Evolutionary conservation across 2,113 vertebrate species (phyloP).

Genomic region (Pluvialis apricaria): DNA sequence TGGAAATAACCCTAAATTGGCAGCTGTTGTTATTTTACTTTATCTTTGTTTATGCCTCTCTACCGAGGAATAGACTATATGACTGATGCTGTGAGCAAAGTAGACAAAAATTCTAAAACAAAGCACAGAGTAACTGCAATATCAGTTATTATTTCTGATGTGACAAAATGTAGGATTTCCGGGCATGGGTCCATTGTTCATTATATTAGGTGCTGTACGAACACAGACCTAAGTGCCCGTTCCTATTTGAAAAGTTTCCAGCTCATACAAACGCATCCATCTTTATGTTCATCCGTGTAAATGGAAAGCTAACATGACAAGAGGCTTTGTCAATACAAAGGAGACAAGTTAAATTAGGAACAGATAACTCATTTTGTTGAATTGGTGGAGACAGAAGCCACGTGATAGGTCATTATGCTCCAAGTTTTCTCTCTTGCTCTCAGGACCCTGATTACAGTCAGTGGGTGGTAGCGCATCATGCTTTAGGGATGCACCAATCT

Average conservation of each 20-base stretch:
- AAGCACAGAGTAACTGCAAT: neutral
- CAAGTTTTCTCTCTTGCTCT: neutral
- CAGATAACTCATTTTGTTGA: neutral
- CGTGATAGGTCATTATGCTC: rapidly evolving
- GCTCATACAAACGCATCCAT: neutral
- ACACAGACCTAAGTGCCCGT: neutral
- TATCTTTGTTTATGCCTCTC: neutral
- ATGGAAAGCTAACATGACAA: neutral
- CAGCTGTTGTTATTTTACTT: conserved; percentile 4
- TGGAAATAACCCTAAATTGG: neutral
- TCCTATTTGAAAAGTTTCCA: neutral
- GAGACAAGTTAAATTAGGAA: neutral
- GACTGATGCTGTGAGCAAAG: neutral
- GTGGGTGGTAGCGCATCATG: neutral
- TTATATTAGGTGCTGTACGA: neutral
- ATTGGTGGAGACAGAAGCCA: neutral
- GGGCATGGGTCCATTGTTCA: neutral
- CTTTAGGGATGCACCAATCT: neutral
- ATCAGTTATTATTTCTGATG: neutral
- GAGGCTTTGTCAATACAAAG: neutral
- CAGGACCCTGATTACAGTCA: neutral
- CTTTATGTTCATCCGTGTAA: neutral
- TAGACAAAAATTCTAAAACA: neutral
- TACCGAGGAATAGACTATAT: neutral
- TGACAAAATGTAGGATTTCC: neutral